phyloP scores from a whole-genome alignment of 2,113 vertebrate genomes.

The Hemiprocne comata region DNA sequence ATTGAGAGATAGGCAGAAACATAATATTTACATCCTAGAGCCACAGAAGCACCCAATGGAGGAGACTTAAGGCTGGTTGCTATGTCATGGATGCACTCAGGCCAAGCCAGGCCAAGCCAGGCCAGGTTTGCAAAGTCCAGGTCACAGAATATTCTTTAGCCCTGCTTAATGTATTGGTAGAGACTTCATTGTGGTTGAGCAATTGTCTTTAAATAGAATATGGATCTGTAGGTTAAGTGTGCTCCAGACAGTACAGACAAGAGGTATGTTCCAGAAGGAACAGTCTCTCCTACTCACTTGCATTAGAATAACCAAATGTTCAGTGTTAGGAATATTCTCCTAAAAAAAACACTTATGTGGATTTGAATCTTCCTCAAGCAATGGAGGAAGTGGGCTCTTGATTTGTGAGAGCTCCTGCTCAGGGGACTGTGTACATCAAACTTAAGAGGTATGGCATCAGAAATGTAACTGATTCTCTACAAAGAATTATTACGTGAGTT shows the following conservation, averaged over 20 bases:
- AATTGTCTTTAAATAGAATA: neutral
- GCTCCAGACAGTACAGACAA: neutral
- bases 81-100: neutral
- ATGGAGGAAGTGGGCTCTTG: neutral
- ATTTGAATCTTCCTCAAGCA: neutral
- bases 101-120: neutral
- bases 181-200: accelerated
- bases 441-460: neutral
- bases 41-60: neutral
- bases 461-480: neutral
- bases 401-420: neutral
- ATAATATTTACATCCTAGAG: neutral
- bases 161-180: neutral
- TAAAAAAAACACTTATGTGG: neutral
- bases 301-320: neutral
- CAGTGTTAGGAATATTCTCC: neutral
- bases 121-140: neutral
- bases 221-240: neutral
- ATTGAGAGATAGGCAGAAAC: neutral
- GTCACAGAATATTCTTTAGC: neutral
- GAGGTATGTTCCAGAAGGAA: neutral
- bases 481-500: neutral
- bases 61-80: neutral
- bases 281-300: neutral
- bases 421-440: neutral